Base-by-base conservation (phyloP, 2,797 vertebrate genomes). In the Caiman crocodilus region DNA sequence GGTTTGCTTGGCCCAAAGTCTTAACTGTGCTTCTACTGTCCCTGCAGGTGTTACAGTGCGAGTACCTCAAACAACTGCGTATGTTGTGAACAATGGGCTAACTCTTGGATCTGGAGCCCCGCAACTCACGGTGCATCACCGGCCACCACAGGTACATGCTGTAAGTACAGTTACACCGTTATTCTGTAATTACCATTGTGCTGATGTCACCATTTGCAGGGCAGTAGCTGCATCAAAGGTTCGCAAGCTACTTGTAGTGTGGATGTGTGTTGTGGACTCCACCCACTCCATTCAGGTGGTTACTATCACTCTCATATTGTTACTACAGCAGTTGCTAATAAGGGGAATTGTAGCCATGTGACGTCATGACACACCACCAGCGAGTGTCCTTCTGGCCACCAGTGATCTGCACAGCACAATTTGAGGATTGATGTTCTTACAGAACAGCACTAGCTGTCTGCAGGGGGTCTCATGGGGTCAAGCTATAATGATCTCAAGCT, bases 101-200 rank as follows among this genome's bases (percentile, higher is more conserved):
- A 65, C 98, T 23, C 97, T 98, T 57, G 98, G 98, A 59, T 98
- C 98, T 75, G 85, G 97, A 89, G 97, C 98, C 35, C 98, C 99
- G 91, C 98, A 99, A 90, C 97, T 99, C 87, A 99, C 99, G 3
- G 98, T 99, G 79, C 99, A 99, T 96, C 99, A 99, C 90, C 98
- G 99, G 91, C 99, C 99, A 75, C 98, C 98, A 18, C 98, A 98
- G 98, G 98, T 98, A 76, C 97, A 98, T 74, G 25, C 97, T 61
- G 98, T 98, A 93, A 97, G 96, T 97, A 79, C 58, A 64, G 9
- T 56, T 56, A 13, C 25, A 30, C 42, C 61, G 18, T 69, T 60
- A 63, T 58, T 80, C 32, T 21, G 21, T 76, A 32, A 1, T 26
- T 18, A 21, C 60, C 61, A 56, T 10, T 50, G 30, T 28, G n/a